Percentiles rank a stretch among this genome's conserved stretches.
Evolutionary conservation across 2,888 invertebrate genomes (phyloP).

Genomic region (Psylliodes chrysocephalus): DNA sequence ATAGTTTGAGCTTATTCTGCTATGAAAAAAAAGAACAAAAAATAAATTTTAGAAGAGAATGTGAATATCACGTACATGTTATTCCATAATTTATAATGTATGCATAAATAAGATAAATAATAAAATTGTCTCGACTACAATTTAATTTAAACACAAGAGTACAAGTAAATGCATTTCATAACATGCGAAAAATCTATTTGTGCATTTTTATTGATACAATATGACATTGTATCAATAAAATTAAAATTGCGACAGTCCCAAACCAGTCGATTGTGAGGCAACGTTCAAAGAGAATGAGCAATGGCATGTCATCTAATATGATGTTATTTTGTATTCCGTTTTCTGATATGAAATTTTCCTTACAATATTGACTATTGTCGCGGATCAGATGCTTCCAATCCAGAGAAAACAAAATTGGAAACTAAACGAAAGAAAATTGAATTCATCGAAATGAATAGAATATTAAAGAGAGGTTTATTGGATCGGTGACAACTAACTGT

Average conservation of each 20-base stretch:
- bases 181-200: no score
- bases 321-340: conserved; percentile 33
- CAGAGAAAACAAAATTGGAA: conserved; percentile 40
- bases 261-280: not conserved
- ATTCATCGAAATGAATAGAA: conserved; percentile 34
- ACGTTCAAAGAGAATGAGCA: conserved; percentile 10
- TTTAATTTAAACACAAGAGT: no score
- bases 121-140: no score
- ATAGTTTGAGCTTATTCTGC: no score
- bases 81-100: no score
- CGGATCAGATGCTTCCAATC: conserved; percentile 41
- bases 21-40: no score
- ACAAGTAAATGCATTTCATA: no score
- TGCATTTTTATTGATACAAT: no score
- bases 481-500: conserved; percentile 27
- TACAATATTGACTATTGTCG: conserved; percentile 45
- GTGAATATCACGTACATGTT: no score
- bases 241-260: not conserved
- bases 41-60: no score
- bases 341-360: conserved; percentile 37
- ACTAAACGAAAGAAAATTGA: conserved; percentile 39
- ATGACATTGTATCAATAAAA: not conserved
- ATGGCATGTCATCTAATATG: conserved; percentile 18
- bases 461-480: conserved; percentile 31
- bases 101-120: no score